A percentile compares a stretch with the other conserved stretches of the same genome.
Evolutionary conservation across 2,797 vertebrate species (phyloP).

Genomic region (Schizothorax lantsangensis): DNA sequence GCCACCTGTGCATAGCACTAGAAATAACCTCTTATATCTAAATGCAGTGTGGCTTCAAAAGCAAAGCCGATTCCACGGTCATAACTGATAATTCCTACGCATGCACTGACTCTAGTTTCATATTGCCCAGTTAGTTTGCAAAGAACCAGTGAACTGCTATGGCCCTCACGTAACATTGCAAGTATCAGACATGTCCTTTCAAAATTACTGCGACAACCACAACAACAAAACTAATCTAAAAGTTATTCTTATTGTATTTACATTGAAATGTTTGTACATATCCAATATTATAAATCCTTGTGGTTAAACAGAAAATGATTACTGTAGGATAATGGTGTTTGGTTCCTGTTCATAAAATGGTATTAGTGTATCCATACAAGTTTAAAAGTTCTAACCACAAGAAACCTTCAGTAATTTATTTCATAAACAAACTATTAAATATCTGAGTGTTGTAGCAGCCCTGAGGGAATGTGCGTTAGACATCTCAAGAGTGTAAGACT

Average conservation of each 20-base stretch:
- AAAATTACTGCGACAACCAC: neutral
- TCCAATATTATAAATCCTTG: neutral
- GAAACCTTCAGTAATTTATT: conserved; percentile 42
- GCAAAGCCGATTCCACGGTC: neutral
- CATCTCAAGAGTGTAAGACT: conserved; percentile 40
- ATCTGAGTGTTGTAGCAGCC: conserved; percentile 12
- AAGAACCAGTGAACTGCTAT: neutral
- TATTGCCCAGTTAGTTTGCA: conserved; percentile 5
- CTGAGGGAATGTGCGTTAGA: conserved; percentile 34
- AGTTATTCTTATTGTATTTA: neutral
- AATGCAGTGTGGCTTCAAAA: conserved; percentile 18
- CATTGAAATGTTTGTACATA: neutral
- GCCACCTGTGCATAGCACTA: conserved; percentile 22
- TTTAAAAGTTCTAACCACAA: neutral
- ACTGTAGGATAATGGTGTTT: neutral
- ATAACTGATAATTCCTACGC: conserved; percentile 8
- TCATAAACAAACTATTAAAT: conserved; percentile 47
- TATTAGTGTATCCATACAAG: neutral
- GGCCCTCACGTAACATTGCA: neutral
- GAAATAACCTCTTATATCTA: conserved; percentile 35
- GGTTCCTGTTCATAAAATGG: neutral
- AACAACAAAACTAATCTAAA: neutral
- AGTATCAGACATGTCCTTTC: neutral
- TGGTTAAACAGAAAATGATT: neutral
- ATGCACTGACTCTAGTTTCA: conserved; percentile 17